Evolutionary conservation across 1,140 invertebrate genomes (phyloP), one percentile per base, ranked within the genome.

Genomic region (Drosophila nebulosa): DNA sequence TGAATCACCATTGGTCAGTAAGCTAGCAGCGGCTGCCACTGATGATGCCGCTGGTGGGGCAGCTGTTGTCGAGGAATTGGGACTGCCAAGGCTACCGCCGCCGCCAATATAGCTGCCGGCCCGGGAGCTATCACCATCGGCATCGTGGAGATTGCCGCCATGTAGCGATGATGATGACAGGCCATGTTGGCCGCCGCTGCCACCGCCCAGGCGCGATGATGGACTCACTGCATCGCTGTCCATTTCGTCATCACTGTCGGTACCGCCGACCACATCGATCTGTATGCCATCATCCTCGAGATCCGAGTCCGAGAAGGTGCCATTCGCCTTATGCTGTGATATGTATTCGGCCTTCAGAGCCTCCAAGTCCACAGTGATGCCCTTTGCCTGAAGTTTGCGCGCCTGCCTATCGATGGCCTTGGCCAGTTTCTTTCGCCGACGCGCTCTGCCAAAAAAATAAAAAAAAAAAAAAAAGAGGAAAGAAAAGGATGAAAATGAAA

Each of bases 391-490:
- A 68, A 98, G 93, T 91, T 98, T 98, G 75, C 97, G 93, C 74
- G 97, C 97, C 92, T 98, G 97, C 59, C 97, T 93, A 90, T 98
- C 97, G 70, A 98, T 94, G 73, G 97, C 96, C 92, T 99, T 99
- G 84, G 97, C 94, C 81, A 98, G 93, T 92, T 99, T 97, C 93
- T 97, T 97, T 92, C 97, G 95, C 91, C 96, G 94, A 89, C 96
- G 95, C 74, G 98, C 97, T 68, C 95, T 94, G 92, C 4, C 3
- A 3, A 64, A 64, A 35, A 2, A 52, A 3, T 0, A 0, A 2
- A 22, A 21, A 12, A 14, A n/a, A 3, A 4, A n/a, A 4, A 35
- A 10, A 24, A 0, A 9, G 21, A 55, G 1, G n/a, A n/a, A 21
- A 22, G 12, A 4, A 9, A 26, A 35, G 10, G 10, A 7, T 4